These are phyloP conservation scores for Doris montereyensis DNA, from an alignment of 2,888 invertebrate genomes.

Conservation along the genomic window DNA sequence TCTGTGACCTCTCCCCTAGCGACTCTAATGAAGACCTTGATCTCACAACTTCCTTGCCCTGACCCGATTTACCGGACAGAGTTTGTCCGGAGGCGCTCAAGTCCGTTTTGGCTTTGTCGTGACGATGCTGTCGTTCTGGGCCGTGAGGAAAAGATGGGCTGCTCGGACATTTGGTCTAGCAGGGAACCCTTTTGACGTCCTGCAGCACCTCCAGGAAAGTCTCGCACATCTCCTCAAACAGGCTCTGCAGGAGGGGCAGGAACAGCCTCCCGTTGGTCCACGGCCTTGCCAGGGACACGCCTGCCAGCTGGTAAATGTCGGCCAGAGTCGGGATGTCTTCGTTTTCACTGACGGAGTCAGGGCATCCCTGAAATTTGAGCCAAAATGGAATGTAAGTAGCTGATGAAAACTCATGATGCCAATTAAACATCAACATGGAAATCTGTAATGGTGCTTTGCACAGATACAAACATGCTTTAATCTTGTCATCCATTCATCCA, in stretches of 20 bases:
- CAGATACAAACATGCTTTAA: no score
- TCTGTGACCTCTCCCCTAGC: neutral
- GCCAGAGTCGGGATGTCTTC: conserved; percentile 1
- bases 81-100: no score
- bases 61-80: no score
- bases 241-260: conserved; percentile 57
- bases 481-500: no score
- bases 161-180: conserved; percentile 74
- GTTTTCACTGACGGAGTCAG: conserved; percentile 24
- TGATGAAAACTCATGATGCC: no score
- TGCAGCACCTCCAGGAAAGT: conserved; percentile 67
- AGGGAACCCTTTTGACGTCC: conserved; percentile 65
- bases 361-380: conserved; percentile 29
- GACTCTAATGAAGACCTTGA: no score
- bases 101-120: conserved; percentile 4
- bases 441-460: no score
- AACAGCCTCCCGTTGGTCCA: conserved; percentile 51
- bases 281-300: conserved; percentile 25
- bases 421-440: no score
- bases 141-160: conserved; percentile 78
- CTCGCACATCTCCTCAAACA: conserved; percentile 67
- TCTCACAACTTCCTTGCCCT: no score
- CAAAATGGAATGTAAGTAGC: no score
- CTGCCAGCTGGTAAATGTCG: conserved; percentile 36
- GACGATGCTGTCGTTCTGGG: conserved; percentile 77